Evolutionary conservation across 1,140 invertebrate species (phyloP).

Genomic region (Heliconius nattereri): DNA sequence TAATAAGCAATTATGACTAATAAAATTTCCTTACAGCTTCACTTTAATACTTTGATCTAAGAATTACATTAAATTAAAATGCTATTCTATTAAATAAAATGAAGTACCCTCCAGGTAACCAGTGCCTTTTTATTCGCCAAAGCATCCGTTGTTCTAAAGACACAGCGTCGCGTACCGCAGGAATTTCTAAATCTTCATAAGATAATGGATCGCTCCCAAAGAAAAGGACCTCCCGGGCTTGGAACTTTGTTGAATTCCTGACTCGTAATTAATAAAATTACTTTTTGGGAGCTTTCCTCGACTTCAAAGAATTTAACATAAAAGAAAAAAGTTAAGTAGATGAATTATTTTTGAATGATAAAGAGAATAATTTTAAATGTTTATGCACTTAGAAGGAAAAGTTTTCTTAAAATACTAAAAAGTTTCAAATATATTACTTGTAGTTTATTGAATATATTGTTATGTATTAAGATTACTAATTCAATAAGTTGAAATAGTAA

Average conservation of each 20-base stretch:
- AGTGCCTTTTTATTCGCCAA: constrained; percentile 44
- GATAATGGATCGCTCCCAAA: constrained; percentile 79
- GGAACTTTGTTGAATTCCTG: constrained; percentile 80
- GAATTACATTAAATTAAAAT: constrained; percentile 23
- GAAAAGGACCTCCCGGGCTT: constrained; percentile 75
- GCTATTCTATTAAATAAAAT: constrained; percentile 42
- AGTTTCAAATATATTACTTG: background rate
- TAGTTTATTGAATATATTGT: no score
- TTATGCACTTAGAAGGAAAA: constrained; percentile 65
- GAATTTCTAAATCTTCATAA: constrained; percentile 81
- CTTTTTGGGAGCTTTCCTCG: constrained; percentile 80
- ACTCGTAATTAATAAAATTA: constrained; percentile 82
- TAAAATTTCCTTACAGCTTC: background rate
- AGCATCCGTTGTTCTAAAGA: constrained; percentile 49
- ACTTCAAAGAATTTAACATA: constrained; percentile 81
- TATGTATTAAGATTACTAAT: no score
- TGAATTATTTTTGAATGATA: constrained; percentile 80
- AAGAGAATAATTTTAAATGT: constrained; percentile 77
- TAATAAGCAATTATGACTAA: background rate
- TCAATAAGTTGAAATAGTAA: no score
- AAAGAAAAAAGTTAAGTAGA: constrained; percentile 81
- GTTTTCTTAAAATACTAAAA: constrained; percentile 23
- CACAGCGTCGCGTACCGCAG: constrained; percentile 64
- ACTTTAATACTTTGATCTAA: background rate
- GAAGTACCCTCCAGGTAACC: constrained; percentile 31